Evolutionary conservation across 2,797 vertebrate genomes (phyloP), one percentile per base, ranked within the genome.

Genomic region (Siniperca scherzeri): DNA sequence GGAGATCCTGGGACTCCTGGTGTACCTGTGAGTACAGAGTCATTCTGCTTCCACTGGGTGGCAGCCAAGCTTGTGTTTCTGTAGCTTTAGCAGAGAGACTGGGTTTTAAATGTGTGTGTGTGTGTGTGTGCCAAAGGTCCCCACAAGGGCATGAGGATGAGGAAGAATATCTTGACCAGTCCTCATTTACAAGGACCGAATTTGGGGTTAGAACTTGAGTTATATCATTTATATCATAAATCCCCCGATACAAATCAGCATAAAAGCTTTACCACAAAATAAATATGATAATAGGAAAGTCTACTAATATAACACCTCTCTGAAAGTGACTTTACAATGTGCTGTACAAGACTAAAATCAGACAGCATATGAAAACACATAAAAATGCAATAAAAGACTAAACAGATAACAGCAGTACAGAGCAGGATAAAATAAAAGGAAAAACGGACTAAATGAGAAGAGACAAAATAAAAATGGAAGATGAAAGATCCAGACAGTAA

Each of bases 1-100:
- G 96, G 96, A 74, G 87, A 91, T 9, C 92, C 92, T 1, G 96
- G 96, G 38, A 78, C 14, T 67, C 89, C 93, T 1, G 96, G 96
- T 0, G 61, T 87, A 74, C 82, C 89, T 65, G 96, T 97, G 86
- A 95, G 94, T 92, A 72, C 50, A 60, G 12, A 13, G 1, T 44
- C 55, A 2, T 25, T 7, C 21, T 86, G 6, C 16, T 38, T 68
- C 88, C 94, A 94, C 89, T 73, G 56, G 91, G 86, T 72, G 92
- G 89, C 89, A 92, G 89, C 27, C 14, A 40, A 82, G 85, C 33
- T 48, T 14, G 72, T 66, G 55, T 77, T 85, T 84, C 71, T 42
- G 16, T 53, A 7, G 17, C 40, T 62, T 65, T 9, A 52, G 21
- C 44, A 14, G n/a, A 19, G 36, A 50, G 33, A 44, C 55, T 56